Base-by-base conservation (phyloP, 2,113 vertebrate species). In the Probosciger aterrimus region DNA sequence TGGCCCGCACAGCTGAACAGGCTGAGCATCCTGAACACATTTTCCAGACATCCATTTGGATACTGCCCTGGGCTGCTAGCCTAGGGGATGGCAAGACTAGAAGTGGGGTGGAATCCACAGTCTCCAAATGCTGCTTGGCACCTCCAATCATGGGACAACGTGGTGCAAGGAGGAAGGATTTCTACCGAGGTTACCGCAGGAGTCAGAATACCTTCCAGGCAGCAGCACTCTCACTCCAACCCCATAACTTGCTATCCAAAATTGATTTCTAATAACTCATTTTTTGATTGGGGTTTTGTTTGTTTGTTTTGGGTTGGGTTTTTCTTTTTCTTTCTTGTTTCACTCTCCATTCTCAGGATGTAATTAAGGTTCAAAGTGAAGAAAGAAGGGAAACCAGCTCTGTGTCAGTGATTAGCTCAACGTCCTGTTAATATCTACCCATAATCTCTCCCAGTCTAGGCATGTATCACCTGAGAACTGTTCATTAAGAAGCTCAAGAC, bases 321-420 rank as follows among this genome's bases (percentile, higher is more conserved):
- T 67, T 46, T 60, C 25, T 47, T 25, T 73, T 49, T 30, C 23
- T 67, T 75, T 65, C 81, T 88, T 78, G 43, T 52, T 86, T 79
- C 63, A 77, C 13, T 77, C 67, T 65, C 30, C 30, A 30, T 47
- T 92, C 44, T 94, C 53, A 90, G 75, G 30, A 80, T 63, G 6
- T 52, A 86, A 94, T 75, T 92, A 90, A 81, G 41, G 47, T 86
- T 94, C 60, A 86, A 93, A 92, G 75, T 25, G 12, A 97, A 80
- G 55, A 83, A 86, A 79, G 67, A 90, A 78, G 75, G 46, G 64
- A 39, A 93, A 96, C 16, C 33, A 90, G 60, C 46, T 91, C 75
- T 71, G 35, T 75, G 71, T 86, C 60, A 93, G 88, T 1, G 3
- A 88, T 88, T 91, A 94, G 59, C 37, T 92, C 68, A 92, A 88